Conservation (phyloP, 2,888 invertebrate genomes). For the Fabriciana adippe region DNA sequence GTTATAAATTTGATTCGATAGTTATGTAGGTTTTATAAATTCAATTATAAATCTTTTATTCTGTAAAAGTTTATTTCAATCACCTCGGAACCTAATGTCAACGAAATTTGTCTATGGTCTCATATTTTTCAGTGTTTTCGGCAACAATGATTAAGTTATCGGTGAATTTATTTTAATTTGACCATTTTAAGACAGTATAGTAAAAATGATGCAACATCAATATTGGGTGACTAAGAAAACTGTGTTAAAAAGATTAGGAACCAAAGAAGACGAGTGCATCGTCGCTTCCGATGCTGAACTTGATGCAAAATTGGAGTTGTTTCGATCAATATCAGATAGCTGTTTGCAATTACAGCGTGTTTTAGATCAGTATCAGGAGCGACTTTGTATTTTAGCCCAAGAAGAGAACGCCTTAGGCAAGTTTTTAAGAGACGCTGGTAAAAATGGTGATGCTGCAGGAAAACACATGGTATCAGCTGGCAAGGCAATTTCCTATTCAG, state of each 20-base stretch:
- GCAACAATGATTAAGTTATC: slow-evolving; percentile 11
- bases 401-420: slow-evolving; percentile 97
- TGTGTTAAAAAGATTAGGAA: slow-evolving; percentile 94
- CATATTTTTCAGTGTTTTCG: slow-evolving; percentile 14
- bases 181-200: slow-evolving; percentile 14
- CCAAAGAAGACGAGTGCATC: slow-evolving; percentile 98
- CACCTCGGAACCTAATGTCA: not conserved
- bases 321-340: slow-evolving; percentile 95
- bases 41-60: not conserved
- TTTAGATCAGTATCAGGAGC: slow-evolving; percentile 96
- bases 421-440: slow-evolving; percentile 96
- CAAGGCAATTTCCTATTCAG: slow-evolving; percentile 92
- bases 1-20: no score
- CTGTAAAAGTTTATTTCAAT: not conserved
- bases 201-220: slow-evolving; percentile 91
- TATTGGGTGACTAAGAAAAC: slow-evolving; percentile 99
- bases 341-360: slow-evolving; percentile 93
- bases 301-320: slow-evolving; percentile 97
- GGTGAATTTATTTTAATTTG: slow-evolving; percentile 13
- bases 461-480: slow-evolving; percentile 84
- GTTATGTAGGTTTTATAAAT: no score
- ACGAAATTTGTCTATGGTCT: not conserved
- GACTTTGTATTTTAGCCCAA: slow-evolving; percentile 94
- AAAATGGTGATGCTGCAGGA: slow-evolving; percentile 92
- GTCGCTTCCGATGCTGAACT: slow-evolving; percentile 97